Conservation (phyloP, 2,113 vertebrate species). For the Phoxinus phoxinus region DNA sequence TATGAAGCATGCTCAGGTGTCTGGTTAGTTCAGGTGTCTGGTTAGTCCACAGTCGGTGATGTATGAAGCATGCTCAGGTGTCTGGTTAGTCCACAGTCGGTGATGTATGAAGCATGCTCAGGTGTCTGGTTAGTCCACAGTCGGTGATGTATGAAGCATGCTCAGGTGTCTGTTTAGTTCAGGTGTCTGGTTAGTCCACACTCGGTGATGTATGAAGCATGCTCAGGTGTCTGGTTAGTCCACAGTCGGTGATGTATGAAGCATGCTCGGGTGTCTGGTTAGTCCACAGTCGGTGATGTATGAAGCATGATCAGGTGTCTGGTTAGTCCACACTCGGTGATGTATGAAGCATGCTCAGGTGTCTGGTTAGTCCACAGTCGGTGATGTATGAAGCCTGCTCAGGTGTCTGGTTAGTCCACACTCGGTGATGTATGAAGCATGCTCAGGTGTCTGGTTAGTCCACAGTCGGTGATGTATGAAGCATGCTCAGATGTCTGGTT, state of each 20-base stretch:
- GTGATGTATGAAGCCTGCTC: neutral
- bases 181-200: neutral
- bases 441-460: slow-evolving; percentile 10
- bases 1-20: slow-evolving; percentile 12
- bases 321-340: neutral
- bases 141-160: neutral
- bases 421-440: neutral
- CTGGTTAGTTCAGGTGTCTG: neutral
- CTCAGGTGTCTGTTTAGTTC: neutral
- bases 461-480: neutral
- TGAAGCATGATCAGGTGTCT: slow-evolving; percentile 19
- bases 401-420: neutral
- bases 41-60: neutral
- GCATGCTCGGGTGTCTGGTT: slow-evolving; percentile 10
- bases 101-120: neutral
- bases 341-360: slow-evolving; percentile 9
- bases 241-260: neutral
- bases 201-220: neutral
- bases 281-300: neutral
- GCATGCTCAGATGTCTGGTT: slow-evolving; percentile 11
- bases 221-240: slow-evolving; percentile 7
- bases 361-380: neutral
- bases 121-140: neutral
- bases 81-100: neutral
- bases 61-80: slow-evolving; percentile 22